Conservation (phyloP, 2,797 vertebrate genomes). For the Nannoperca australis region DNA sequence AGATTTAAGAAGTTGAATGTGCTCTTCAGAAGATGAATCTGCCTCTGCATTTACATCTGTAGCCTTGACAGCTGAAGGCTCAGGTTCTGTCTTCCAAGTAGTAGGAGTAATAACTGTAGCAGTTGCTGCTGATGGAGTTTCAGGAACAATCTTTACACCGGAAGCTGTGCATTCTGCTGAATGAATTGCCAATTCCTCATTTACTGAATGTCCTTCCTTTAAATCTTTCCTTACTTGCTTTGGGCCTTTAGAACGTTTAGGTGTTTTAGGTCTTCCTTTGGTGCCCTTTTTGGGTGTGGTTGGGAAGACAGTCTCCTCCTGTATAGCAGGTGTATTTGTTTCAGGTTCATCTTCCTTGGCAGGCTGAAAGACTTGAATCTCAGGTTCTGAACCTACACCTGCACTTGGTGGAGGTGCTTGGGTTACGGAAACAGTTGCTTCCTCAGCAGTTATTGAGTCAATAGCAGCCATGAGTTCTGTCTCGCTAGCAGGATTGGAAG, state of each 20-base stretch:
- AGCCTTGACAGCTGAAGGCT: constrained; percentile 60
- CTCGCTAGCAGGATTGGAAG: constrained; percentile 92
- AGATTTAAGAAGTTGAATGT: constrained; percentile 72
- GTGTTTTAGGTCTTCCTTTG: constrained; percentile 88
- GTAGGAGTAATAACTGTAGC: constrained; percentile 82
- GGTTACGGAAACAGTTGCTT: constrained; percentile 77
- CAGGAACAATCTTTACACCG: constrained; percentile 62
- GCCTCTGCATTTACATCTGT: constrained; percentile 64
- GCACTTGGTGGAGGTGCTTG: constrained; percentile 84
- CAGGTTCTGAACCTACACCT: constrained; percentile 81
- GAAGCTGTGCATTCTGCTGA: constrained; percentile 61
- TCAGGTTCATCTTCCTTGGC: constrained; percentile 83
- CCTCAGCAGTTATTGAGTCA: constrained; percentile 93
- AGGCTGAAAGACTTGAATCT: constrained; percentile 74
- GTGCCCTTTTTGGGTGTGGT: constrained; percentile 84
- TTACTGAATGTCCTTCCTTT: constrained; percentile 79
- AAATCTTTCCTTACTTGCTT: constrained; percentile 88
- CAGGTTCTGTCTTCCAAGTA: constrained; percentile 77
- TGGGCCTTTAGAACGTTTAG: constrained; percentile 84
- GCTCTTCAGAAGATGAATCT: constrained; percentile 73
- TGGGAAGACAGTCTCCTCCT: constrained; percentile 75
- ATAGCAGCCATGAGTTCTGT: constrained; percentile 97
- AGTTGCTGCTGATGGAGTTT: constrained; percentile 64
- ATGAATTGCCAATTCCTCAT: constrained; percentile 72
- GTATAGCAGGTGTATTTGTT: constrained; percentile 72